These are phyloP conservation scores for Leuciscus idus DNA, from an alignment of 2,113 vertebrate genomes.

Conservation along the genomic window DNA sequence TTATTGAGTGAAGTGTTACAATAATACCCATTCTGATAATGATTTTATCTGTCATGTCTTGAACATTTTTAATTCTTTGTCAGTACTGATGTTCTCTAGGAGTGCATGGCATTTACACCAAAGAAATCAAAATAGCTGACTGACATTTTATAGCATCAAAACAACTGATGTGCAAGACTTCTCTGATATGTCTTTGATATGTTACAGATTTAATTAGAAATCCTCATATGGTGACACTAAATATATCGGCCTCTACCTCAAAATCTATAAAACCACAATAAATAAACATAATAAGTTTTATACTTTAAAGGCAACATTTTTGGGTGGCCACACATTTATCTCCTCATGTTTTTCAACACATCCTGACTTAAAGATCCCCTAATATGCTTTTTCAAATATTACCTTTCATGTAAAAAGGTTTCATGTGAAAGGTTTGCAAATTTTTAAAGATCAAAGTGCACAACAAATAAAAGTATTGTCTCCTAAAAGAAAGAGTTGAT, in stretches of 20 bases:
- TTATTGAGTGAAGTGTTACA: background rate
- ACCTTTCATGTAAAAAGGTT: too few relatives aligned
- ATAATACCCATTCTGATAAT: background rate
- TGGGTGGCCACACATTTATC: background rate
- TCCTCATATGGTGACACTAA: background rate
- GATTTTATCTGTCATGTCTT: background rate
- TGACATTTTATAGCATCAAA: background rate
- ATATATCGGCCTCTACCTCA: background rate
- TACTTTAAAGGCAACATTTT: background rate
- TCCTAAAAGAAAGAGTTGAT: too few relatives aligned
- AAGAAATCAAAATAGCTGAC: conserved; percentile 6
- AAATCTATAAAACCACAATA: background rate
- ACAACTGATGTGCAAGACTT: conserved; percentile 3
- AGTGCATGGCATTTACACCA: conserved; percentile 24
- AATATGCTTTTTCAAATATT: too few relatives aligned
- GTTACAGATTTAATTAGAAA: background rate
- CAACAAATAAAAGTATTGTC: too few relatives aligned
- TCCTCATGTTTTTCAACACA: background rate
- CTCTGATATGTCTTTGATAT: background rate
- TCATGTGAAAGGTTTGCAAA: too few relatives aligned
- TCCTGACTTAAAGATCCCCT: background rate
- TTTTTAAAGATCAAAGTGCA: too few relatives aligned
- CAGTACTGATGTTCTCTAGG: conserved; percentile 19
- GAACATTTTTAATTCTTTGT: background rate
- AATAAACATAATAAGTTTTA: background rate